Conservation (phyloP, 2,888 invertebrate species). For the Sphaerophoria rueppellii region DNA sequence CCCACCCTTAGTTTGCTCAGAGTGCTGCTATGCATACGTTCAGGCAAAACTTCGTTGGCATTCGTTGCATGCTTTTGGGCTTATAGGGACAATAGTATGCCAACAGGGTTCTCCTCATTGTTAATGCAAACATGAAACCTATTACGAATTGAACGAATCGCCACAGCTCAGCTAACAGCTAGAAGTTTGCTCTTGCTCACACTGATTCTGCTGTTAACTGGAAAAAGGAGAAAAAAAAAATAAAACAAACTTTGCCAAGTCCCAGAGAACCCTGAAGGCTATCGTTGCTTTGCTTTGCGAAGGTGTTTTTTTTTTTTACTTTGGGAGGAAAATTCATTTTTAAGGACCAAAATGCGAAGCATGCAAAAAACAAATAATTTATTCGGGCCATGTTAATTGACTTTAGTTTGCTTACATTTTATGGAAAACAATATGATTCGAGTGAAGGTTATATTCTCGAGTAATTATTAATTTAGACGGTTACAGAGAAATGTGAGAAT, state of each 20-base stretch:
- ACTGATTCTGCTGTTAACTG: neutral
- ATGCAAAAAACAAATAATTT: constrained; percentile 4
- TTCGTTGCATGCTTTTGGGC: constrained; percentile 27
- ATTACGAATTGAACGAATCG: constrained; percentile 69
- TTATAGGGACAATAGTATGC: constrained; percentile 26
- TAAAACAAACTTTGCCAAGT: neutral
- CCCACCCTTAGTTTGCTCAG: constrained; percentile 5
- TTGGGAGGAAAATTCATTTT: constrained; percentile 1
- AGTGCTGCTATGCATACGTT: neutral
- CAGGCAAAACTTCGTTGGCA: constrained; percentile 8
- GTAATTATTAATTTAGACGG: no score
- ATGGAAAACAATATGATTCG: neutral
- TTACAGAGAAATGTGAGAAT: no score
- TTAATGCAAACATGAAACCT: constrained; percentile 65
- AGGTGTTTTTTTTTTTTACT: neutral
- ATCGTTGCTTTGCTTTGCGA: no score
- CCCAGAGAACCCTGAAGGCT: neutral
- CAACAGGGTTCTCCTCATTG: constrained; percentile 41
- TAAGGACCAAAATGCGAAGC: neutral
- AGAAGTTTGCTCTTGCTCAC: neutral
- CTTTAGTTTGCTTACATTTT: neutral
- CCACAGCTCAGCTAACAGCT: constrained; percentile 47
- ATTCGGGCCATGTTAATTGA: constrained; percentile 14
- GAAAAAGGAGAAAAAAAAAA: neutral
- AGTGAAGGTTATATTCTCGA: neutral